These are phyloP conservation scores for Teleogryllus occipitalis DNA, from an alignment of 1,140 invertebrate genomes.

Conservation along the genomic window DNA sequence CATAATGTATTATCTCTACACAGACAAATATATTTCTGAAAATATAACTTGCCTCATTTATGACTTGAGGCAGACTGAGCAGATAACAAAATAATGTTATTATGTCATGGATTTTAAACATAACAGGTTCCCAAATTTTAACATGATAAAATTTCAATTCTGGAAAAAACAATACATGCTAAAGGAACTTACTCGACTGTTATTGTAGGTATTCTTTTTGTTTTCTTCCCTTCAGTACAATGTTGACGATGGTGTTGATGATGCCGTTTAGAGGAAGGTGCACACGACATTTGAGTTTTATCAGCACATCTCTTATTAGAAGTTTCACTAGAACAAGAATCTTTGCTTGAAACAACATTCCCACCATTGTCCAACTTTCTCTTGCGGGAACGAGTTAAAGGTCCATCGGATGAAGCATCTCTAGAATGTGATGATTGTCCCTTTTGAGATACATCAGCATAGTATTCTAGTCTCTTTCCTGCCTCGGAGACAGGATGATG, in stretches of 20 bases:
- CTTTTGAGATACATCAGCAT: neutral
- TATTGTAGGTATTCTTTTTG: conserved; percentile 11
- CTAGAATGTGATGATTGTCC: neutral
- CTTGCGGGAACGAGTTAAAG: conserved; percentile 16
- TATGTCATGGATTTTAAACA: too few species aligned
- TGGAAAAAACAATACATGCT: neutral
- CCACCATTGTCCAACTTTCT: conserved; percentile 10
- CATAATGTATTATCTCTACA: neutral
- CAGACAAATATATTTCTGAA: neutral
- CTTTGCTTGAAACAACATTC: neutral
- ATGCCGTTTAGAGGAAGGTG: neutral
- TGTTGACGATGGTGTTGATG: conserved; percentile 12
- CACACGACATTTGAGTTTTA: neutral
- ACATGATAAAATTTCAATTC: neutral
- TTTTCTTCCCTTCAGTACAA: conserved; percentile 9
- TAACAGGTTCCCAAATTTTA: too few species aligned
- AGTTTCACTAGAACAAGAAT: neutral
- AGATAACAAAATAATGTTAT: neutral
- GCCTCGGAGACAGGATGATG: neutral
- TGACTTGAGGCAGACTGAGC: neutral
- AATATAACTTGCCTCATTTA: neutral
- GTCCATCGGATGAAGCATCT: conserved; percentile 8
- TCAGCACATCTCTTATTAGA: neutral
- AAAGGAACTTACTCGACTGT: conserved; percentile 10
- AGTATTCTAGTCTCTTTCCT: neutral